A percentile compares a stretch with the other conserved stretches of the same genome.
Conservation (phyloP, 2,797 vertebrate genomes). For the Tragopan temminckii region DNA sequence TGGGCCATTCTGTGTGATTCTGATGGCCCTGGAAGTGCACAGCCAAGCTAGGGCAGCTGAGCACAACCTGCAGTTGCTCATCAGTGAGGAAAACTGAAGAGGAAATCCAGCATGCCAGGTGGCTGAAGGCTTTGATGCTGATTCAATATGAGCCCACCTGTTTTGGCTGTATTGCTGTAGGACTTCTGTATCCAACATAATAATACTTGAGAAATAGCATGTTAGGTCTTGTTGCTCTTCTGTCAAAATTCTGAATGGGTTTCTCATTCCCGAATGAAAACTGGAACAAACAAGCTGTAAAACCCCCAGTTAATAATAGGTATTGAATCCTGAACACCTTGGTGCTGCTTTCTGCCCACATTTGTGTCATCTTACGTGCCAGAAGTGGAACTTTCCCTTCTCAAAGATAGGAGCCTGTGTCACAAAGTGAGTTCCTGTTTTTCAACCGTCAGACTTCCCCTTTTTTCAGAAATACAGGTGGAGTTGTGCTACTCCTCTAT, state of each 20-base stretch:
- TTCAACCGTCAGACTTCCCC: not conserved
- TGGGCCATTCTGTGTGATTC: no score
- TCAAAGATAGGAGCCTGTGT: not conserved
- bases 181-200: fast-evolving
- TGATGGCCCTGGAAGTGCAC: fast-evolving
- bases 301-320: not conserved
- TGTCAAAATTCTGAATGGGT: not conserved
- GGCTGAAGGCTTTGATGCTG: not conserved
- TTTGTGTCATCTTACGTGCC: not conserved
- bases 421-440: not conserved
- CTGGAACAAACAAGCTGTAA: not conserved
- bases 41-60: not conserved
- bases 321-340: not conserved
- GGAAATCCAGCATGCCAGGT: fast-evolving
- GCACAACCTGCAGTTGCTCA: not conserved
- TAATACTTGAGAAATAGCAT: no score
- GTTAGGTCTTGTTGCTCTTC: not conserved
- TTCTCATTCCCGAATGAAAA: not conserved
- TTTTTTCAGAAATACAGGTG: not conserved
- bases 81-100: not conserved
- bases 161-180: not conserved
- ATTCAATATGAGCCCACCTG: fast-evolving
- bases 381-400: conserved; percentile 27
- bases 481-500: not conserved
- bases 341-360: not conserved